Percentiles rank a stretch among this genome's conserved stretches.
Conservation (phyloP, 2,888 invertebrate genomes). For the Orgyia antiqua region DNA sequence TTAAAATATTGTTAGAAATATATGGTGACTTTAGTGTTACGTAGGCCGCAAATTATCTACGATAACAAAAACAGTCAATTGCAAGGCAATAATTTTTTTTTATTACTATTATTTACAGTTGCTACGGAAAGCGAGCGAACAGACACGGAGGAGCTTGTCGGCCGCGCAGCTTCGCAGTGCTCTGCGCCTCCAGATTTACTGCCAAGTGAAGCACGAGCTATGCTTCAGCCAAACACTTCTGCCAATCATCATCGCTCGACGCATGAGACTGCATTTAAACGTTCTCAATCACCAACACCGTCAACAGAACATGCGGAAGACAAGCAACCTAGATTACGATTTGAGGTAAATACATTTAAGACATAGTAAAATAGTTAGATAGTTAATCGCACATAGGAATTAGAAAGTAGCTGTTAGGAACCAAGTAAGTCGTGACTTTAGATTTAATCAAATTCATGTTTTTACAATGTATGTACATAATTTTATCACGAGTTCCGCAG, state of each 20-base stretch:
- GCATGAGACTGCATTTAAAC: constrained; percentile 28
- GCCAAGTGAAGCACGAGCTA: constrained; percentile 76
- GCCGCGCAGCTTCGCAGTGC: constrained; percentile 80
- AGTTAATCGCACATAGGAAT: too few relatives aligned
- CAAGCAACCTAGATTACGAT: constrained; percentile 58
- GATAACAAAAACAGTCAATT: too few relatives aligned
- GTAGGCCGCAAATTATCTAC: too few relatives aligned
- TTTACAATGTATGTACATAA: too few relatives aligned
- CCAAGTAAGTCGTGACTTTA: too few relatives aligned
- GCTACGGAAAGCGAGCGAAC: constrained; percentile 81
- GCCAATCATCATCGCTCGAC: constrained; percentile 23
- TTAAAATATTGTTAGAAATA: too few relatives aligned
- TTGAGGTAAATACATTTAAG: constrained; percentile 63
- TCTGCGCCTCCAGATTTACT: constrained; percentile 81
- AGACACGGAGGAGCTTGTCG: constrained; percentile 84
- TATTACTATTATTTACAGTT: too few relatives aligned
- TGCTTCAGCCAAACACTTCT: constrained; percentile 51
- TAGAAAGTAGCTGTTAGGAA: constrained; percentile 40
- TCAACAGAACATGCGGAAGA: constrained; percentile 42
- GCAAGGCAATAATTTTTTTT: too few relatives aligned
- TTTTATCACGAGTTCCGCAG: too few relatives aligned
- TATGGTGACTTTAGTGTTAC: too few relatives aligned
- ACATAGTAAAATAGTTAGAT: too few relatives aligned
- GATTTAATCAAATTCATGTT: too few relatives aligned
- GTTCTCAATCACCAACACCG: constrained; percentile 34